Evolutionary conservation across 2,113 vertebrate species (phyloP).

Genomic region (Petrocephalus zakoni): DNA sequence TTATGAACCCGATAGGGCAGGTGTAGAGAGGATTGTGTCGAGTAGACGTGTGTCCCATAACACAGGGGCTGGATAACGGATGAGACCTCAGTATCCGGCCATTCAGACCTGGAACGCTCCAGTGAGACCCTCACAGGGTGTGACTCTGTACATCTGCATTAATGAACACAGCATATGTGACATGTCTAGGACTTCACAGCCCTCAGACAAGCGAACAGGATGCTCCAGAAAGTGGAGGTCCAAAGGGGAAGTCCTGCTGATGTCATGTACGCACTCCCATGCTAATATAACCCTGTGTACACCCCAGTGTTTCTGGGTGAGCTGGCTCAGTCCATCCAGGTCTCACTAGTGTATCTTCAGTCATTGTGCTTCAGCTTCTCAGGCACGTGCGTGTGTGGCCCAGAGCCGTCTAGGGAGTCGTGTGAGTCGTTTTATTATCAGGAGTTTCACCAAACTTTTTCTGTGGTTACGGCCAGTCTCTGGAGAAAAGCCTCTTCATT

Average conservation of each 20-base stretch:
- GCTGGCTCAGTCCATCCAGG: neutral
- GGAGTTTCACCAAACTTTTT: neutral
- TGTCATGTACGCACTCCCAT: neutral
- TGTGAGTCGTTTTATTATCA: neutral
- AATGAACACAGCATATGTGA: slow-evolving; percentile 4
- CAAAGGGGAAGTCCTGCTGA: neutral
- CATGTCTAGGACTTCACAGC: neutral
- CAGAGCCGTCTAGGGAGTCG: neutral
- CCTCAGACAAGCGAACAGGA: neutral
- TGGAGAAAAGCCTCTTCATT: neutral
- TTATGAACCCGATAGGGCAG: neutral
- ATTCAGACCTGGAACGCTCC: neutral
- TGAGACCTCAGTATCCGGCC: neutral
- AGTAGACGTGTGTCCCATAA: neutral
- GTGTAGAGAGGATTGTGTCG: neutral
- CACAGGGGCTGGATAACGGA: neutral
- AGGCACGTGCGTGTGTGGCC: neutral
- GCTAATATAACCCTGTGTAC: neutral
- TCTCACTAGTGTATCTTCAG: neutral
- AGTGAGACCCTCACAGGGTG: neutral
- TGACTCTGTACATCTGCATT: neutral
- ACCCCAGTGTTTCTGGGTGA: neutral
- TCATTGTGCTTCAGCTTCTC: neutral
- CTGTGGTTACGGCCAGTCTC: neutral
- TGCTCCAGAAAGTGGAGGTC: neutral